phyloP scores from a whole-genome alignment of 1,140 invertebrate species.

The Ganaspis sp. region DNA sequence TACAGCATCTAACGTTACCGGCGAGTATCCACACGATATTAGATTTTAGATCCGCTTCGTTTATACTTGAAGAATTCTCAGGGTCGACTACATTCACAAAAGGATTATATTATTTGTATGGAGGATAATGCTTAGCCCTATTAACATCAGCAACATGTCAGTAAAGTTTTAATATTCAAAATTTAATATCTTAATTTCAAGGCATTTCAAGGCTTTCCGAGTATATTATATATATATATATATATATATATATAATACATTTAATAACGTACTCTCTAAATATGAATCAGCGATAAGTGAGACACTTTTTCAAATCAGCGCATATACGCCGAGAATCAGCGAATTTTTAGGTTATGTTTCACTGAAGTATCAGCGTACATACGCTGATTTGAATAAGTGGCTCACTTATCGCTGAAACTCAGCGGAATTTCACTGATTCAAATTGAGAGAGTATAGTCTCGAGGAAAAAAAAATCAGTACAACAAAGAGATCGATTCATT shows the following conservation, averaged over 20 bases:
- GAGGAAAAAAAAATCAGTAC: constrained; percentile 5
- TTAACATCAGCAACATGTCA: neutral
- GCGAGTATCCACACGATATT: neutral
- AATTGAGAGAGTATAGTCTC: too few species aligned
- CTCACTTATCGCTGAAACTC: too few species aligned
- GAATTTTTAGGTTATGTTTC: too few species aligned
- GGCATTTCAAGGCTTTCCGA: neutral
- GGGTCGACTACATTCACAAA: constrained; percentile 29
- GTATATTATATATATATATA: too few species aligned
- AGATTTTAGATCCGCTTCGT: constrained; percentile 23
- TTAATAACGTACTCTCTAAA: neutral
- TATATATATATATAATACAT: too few species aligned
- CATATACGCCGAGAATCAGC: too few species aligned
- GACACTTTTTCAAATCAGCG: too few species aligned
- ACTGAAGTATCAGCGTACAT: too few species aligned
- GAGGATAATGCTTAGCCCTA: neutral
- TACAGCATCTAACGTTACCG: neutral
- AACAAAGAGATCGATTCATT: too few species aligned
- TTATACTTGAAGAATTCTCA: constrained; percentile 24
- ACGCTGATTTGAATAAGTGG: too few species aligned
- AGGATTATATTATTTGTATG: constrained; percentile 12
- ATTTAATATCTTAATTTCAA: neutral
- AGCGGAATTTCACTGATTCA: too few species aligned
- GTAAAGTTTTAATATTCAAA: neutral
- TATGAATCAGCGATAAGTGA: too few species aligned